These are phyloP conservation scores for Chaetodon auriga DNA, from an alignment of 2,113 vertebrate genomes.

Conservation along the genomic window DNA sequence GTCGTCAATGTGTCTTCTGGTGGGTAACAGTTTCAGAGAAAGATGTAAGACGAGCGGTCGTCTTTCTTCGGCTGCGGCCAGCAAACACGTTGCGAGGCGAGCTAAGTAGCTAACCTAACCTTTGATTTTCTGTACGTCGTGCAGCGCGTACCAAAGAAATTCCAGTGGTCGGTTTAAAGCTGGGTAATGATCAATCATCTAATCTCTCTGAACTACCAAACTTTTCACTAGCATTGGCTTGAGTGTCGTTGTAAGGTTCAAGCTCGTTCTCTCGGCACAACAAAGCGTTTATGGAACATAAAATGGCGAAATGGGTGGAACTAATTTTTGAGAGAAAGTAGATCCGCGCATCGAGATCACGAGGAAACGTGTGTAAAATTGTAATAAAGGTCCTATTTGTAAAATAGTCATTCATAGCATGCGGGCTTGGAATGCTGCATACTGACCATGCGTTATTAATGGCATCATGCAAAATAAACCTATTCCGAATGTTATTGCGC, in stretches of 20 bases:
- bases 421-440: rapidly evolving
- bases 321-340: slow-evolving; percentile 80
- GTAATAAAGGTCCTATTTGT: not conserved
- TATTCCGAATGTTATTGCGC: slow-evolving; percentile 13
- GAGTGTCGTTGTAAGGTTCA: not conserved
- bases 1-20: slow-evolving; percentile 80
- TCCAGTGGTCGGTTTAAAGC: too few species aligned
- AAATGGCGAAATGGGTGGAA: slow-evolving; percentile 85
- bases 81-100: slow-evolving; percentile 53
- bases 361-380: not conserved
- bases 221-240: rapidly evolving
- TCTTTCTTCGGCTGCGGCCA: slow-evolving; percentile 19
- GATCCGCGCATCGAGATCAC: slow-evolving; percentile 42
- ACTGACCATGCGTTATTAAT: not conserved
- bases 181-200: not conserved
- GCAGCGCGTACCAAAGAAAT: not conserved
- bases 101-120: slow-evolving; percentile 28
- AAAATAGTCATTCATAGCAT: not conserved
- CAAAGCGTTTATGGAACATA: slow-evolving; percentile 68
- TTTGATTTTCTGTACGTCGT: rapidly evolving
- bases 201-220: not conserved
- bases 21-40: slow-evolving; percentile 47
- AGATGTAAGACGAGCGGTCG: slow-evolving; percentile 15
- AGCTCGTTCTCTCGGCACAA: slow-evolving; percentile 32
- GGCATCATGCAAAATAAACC: not conserved